Conservation (phyloP, 2,113 vertebrate species). For the Otis tarda region DNA sequence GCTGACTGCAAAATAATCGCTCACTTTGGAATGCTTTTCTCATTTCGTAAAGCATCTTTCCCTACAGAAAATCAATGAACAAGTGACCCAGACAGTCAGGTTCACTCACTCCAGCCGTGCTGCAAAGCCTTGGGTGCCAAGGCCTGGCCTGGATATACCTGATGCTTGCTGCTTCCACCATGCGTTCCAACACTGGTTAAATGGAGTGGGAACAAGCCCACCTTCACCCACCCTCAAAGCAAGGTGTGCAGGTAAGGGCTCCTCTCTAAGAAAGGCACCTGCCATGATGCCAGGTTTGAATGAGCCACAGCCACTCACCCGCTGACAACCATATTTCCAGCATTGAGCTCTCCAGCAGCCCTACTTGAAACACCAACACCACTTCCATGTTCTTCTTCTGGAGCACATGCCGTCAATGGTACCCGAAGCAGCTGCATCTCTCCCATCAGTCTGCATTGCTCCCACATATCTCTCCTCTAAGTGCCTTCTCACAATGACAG, state of each 20-base stretch:
- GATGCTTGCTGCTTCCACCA: background rate
- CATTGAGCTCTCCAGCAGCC: background rate
- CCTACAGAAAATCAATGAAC: background rate
- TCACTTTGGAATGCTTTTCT: background rate
- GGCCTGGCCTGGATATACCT: background rate
- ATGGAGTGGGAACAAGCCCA: background rate
- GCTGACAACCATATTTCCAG: background rate
- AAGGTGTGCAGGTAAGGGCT: background rate
- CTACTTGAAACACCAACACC: background rate
- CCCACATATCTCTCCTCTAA: background rate
- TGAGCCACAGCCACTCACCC: background rate
- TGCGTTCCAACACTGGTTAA: background rate
- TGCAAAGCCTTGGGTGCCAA: background rate
- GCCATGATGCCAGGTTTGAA: background rate
- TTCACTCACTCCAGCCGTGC: background rate
- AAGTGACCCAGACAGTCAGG: background rate
- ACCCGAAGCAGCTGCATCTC: accelerated
- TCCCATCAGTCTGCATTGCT: background rate
- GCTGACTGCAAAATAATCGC: background rate
- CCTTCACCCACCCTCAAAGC: background rate
- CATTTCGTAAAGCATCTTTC: conserved; percentile 16
- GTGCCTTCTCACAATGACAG: accelerated
- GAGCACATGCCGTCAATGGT: accelerated
- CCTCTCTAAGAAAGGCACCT: background rate
- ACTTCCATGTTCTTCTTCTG: background rate